Evolutionary conservation across 2,797 vertebrate species (phyloP).

Genomic region (Amblyopsis hoosieri): DNA sequence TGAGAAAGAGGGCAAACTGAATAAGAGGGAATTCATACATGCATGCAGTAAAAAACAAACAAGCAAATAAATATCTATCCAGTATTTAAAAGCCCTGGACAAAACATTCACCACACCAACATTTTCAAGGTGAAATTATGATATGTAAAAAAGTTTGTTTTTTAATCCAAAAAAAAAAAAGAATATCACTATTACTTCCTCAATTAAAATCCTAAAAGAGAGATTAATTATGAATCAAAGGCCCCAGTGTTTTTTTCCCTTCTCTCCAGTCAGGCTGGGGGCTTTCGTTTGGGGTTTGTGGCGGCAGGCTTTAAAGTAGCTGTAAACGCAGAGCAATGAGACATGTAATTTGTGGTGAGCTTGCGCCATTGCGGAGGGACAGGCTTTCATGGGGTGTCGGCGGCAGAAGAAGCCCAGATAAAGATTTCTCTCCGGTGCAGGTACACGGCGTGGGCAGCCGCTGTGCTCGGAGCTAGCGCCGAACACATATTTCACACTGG

Average conservation of each 20-base stretch:
- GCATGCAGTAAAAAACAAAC: slow-evolving; percentile 17
- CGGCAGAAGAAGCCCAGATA: slow-evolving; percentile 73
- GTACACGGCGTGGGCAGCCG: slow-evolving; percentile 75
- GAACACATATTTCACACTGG: slow-evolving; percentile 82
- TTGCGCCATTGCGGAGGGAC: slow-evolving; percentile 71
- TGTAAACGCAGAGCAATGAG: slow-evolving; percentile 77
- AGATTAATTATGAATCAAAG: slow-evolving; percentile 69
- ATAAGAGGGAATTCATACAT: slow-evolving; percentile 2
- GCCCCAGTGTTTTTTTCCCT: slow-evolving; percentile 30
- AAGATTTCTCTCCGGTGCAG: slow-evolving; percentile 77
- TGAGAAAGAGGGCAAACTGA: slow-evolving; percentile 4
- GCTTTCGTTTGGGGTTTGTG: slow-evolving; percentile 43
- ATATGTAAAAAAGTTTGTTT: slow-evolving; percentile 17
- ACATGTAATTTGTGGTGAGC: slow-evolving; percentile 77
- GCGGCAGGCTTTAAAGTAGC: slow-evolving; percentile 68
- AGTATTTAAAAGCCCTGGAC: slow-evolving; percentile 8
- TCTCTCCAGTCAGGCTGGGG: slow-evolving; percentile 19
- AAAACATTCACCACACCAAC: slow-evolving; percentile 15
- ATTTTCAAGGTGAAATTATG: slow-evolving; percentile 64
- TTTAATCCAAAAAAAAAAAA: slow-evolving; percentile 1
- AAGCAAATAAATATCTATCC: slow-evolving; percentile 6
- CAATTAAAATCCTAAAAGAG: slow-evolving; percentile 63
- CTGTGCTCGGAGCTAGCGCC: slow-evolving; percentile 69
- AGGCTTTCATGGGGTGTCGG: slow-evolving; percentile 72
- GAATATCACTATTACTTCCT: slow-evolving; percentile 59